Conservation (phyloP, 1,140 invertebrate genomes). For the Drosophila lowei region DNA sequence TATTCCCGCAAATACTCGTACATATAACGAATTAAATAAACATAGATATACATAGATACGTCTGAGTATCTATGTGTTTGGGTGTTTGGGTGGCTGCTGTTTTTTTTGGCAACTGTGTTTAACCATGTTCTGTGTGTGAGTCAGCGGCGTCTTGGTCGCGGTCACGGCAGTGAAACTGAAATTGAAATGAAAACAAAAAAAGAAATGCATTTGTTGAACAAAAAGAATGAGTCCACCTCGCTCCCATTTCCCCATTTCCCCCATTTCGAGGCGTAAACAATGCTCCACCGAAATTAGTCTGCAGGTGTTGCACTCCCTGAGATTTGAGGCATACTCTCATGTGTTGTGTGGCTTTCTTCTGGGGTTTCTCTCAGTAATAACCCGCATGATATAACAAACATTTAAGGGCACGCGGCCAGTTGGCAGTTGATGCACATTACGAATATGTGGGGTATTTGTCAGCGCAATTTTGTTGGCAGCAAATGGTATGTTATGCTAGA, state of each 20-base stretch:
- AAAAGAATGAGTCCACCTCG: slow-evolving; percentile 38
- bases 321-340: not conserved
- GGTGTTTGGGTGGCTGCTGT: slow-evolving; percentile 13
- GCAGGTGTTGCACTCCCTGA: slow-evolving; percentile 37
- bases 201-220: slow-evolving; percentile 52
- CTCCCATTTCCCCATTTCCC: slow-evolving; percentile 11
- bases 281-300: slow-evolving; percentile 35
- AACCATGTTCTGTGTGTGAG: slow-evolving; percentile 47
- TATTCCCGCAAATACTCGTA: slow-evolving; percentile 1
- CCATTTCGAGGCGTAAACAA: slow-evolving; percentile 61
- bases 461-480: slow-evolving; percentile 33
- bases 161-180: slow-evolving; percentile 61
- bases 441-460: slow-evolving; percentile 15
- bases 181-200: slow-evolving; percentile 50
- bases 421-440: slow-evolving; percentile 37
- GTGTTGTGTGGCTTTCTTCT: not conserved
- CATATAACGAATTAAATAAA: slow-evolving; percentile 6
- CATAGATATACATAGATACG: not conserved
- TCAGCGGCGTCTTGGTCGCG: slow-evolving; percentile 62
- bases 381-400: slow-evolving; percentile 9
- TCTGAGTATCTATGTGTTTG: slow-evolving; percentile 1
- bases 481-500: slow-evolving; percentile 5
- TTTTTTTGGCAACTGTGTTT: slow-evolving; percentile 51
- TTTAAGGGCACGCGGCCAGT: slow-evolving; percentile 34
- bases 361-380: not conserved